Conservation (phyloP, 1,140 invertebrate species). For the Papilio polytes region DNA sequence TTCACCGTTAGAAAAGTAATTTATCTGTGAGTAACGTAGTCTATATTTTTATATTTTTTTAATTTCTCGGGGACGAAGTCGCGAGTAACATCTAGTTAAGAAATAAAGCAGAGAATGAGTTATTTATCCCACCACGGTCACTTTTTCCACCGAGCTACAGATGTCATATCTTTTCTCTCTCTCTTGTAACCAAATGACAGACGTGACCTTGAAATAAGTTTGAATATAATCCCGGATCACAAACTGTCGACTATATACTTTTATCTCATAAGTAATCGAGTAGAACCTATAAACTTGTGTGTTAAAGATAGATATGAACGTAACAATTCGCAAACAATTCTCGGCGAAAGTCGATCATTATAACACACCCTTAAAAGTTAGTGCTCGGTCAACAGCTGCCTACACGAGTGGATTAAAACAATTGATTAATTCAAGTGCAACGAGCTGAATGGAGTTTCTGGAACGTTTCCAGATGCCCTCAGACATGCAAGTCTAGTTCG, state of each 20-base stretch:
- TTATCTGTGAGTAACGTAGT: no score
- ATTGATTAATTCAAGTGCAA: conserved; percentile 78
- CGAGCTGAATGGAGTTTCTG: conserved; percentile 73
- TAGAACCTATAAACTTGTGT: no score
- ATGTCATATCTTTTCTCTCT: background rate
- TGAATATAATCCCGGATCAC: no score
- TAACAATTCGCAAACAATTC: background rate
- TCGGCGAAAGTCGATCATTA: conserved; percentile 29
- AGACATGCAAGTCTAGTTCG: conserved; percentile 44
- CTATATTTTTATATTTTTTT: no score
- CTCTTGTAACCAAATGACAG: background rate
- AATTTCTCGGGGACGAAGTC: no score
- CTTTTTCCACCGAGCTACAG: background rate
- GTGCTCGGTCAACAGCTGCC: conserved; percentile 68
- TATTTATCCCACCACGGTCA: no score
- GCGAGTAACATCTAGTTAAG: no score
- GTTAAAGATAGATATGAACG: background rate
- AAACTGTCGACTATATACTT: no score
- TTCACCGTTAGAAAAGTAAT: no score
- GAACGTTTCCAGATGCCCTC: conserved; percentile 66
- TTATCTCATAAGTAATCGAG: no score
- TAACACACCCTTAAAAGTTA: conserved; percentile 35
- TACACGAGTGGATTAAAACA: conserved; percentile 73
- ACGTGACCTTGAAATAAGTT: background rate
- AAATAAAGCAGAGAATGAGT: no score